Evolutionary conservation across 2,797 vertebrate species (phyloP).

Genomic region (Dendrocincla tyrannina): DNA sequence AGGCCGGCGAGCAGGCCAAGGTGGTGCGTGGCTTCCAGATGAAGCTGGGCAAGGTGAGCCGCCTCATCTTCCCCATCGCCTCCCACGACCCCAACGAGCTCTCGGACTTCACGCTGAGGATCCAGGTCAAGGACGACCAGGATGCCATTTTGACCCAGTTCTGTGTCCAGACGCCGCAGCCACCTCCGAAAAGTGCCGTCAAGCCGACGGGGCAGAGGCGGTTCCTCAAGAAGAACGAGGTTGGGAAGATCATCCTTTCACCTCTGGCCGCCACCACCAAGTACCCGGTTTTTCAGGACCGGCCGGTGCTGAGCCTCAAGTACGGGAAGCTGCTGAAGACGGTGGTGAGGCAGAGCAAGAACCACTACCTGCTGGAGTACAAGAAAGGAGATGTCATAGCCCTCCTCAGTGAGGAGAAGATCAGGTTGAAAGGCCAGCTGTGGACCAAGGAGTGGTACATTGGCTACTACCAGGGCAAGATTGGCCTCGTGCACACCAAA

Average conservation of each 20-base stretch:
- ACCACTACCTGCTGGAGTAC: constrained; percentile 94
- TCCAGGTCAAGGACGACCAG: constrained; percentile 91
- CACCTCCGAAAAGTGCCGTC: constrained; percentile 83
- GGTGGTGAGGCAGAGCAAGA: constrained; percentile 91
- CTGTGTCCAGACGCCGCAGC: constrained; percentile 92
- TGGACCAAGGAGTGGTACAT: constrained; percentile 99
- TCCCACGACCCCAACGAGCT: constrained; percentile 84
- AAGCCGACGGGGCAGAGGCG: constrained; percentile 83
- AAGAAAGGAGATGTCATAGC: constrained; percentile 93
- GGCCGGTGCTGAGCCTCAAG: constrained; percentile 86
- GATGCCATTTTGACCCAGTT: constrained; percentile 92
- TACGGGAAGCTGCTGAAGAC: constrained; percentile 95
- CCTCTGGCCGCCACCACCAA: constrained; percentile 87
- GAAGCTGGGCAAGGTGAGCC: constrained; percentile 91
- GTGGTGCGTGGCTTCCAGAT: constrained; percentile 90
- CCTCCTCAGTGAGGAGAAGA: constrained; percentile 93
- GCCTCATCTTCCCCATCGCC: constrained; percentile 87
- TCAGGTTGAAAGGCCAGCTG: constrained; percentile 90
- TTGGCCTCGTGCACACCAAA: constrained; percentile 92
- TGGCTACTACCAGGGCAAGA: constrained; percentile 92
- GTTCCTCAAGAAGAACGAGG: constrained; percentile 95
- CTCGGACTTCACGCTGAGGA: constrained; percentile 90
- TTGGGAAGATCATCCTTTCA: constrained; percentile 92
- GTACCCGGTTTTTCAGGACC: constrained; percentile 92
- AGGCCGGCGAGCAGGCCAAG: constrained; percentile 80